Percentiles rank a stretch among this genome's conserved stretches.
Conservation (phyloP, 2,113 vertebrate genomes). For the Cryptomyrus ogoouensis region DNA sequence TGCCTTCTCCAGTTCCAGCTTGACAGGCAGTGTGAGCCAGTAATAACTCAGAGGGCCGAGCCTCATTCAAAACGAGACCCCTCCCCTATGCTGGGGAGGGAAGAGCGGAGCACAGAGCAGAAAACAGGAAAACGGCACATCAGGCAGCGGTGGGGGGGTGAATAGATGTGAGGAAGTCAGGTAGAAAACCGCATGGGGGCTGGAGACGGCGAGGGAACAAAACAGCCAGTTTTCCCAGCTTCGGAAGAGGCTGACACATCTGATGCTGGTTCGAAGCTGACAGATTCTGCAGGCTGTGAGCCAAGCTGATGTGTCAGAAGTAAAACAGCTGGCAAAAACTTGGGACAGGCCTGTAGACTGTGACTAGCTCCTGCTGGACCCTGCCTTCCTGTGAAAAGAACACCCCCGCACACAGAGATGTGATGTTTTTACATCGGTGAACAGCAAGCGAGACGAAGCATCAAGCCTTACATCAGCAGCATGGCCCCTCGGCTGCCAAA, state of each 20-base stretch:
- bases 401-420: neutral
- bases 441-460: neutral
- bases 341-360: neutral
- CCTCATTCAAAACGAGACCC: conserved; percentile 32
- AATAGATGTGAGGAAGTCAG: neutral
- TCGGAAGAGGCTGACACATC: neutral
- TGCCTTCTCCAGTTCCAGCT: conserved; percentile 41
- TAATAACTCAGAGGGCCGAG: conserved; percentile 50
- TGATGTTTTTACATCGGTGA: neutral
- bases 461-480: neutral
- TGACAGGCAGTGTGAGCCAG: conserved; percentile 51
- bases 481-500: neutral
- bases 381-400: neutral
- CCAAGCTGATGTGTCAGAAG: neutral
- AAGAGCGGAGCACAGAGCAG: neutral
- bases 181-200: neutral
- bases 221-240: neutral
- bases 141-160: neutral
- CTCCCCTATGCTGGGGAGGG: conserved; percentile 37
- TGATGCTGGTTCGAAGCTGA: neutral
- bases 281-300: neutral
- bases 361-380: neutral
- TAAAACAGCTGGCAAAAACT: neutral
- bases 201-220: neutral
- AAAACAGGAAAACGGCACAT: neutral